phyloP scores from a whole-genome alignment of 2,888 invertebrate species.

The Linhomoeus sp. region DNA sequence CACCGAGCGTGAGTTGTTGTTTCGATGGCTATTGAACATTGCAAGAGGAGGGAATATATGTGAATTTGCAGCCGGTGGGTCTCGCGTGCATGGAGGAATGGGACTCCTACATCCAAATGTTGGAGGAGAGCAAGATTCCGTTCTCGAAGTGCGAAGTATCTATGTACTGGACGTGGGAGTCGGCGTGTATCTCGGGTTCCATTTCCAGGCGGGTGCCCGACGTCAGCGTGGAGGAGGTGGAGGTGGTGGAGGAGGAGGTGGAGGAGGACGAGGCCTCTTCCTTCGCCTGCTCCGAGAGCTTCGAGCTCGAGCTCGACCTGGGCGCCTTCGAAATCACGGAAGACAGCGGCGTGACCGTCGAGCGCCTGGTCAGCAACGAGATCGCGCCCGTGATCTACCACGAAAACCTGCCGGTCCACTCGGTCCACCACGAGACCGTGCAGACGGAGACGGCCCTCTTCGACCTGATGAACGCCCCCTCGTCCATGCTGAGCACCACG shows the following conservation, averaged over 20 bases:
- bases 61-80: conserved; percentile 21
- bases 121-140: conserved; percentile 9
- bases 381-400: conserved; percentile 5
- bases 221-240: not conserved
- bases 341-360: conserved; percentile 19
- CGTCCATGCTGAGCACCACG: conserved; percentile 16
- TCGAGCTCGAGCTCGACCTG: conserved; percentile 8
- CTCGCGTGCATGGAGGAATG: conserved; percentile 22
- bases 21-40: too few species aligned
- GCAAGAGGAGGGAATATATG: too few species aligned
- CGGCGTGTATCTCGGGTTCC: too few species aligned
- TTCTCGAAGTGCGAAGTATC: not conserved
- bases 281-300: not conserved
- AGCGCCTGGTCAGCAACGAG: conserved; percentile 12
- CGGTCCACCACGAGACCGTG: conserved; percentile 25
- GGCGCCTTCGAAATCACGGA: conserved; percentile 21
- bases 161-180: too few species aligned
- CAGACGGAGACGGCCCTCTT: conserved; percentile 27
- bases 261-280: not conserved
- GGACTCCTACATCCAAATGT: conserved; percentile 21
- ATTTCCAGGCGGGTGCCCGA: too few species aligned
- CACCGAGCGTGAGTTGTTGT: too few species aligned
- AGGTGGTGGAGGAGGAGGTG: not conserved
- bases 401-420: conserved; percentile 24
- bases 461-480: conserved; percentile 23